phyloP scores from a whole-genome alignment of 2,113 vertebrate species.

The Sinocyclocheilus anshuiensis region DNA sequence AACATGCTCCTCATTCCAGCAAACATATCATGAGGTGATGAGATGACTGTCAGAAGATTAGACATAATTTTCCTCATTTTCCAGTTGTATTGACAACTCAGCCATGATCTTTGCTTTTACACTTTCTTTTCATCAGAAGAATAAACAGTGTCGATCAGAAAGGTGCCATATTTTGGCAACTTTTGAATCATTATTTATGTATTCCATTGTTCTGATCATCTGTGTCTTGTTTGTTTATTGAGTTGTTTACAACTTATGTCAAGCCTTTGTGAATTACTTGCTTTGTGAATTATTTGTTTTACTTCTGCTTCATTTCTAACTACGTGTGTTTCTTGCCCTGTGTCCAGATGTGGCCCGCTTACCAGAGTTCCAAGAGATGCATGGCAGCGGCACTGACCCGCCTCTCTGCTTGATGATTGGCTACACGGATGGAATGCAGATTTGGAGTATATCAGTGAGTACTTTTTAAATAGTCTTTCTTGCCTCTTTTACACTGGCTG shows the following conservation, averaged over 20 bases:
- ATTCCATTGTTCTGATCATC: too few relatives aligned
- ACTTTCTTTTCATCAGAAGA: background rate
- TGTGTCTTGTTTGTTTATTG: too few relatives aligned
- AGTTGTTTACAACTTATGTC: background rate
- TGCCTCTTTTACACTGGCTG: background rate
- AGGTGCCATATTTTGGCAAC: background rate
- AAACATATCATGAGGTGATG: background rate
- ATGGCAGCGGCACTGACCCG: conserved; percentile 86
- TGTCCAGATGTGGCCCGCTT: conserved; percentile 85
- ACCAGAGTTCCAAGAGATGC: conserved; percentile 91
- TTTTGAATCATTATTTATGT: background rate
- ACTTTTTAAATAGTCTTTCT: background rate
- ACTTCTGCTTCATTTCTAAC: background rate
- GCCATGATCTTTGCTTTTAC: background rate
- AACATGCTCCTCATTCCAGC: background rate
- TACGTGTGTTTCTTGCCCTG: background rate
- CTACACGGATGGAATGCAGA: conserved; percentile 94
- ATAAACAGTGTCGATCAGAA: background rate
- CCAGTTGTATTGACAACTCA: too few relatives aligned
- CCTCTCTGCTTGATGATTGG: conserved; percentile 93
- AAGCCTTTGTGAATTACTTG: background rate
- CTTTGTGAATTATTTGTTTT: background rate
- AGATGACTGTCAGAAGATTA: background rate
- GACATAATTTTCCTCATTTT: background rate
- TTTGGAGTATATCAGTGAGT: conserved; percentile 97